Conservation (phyloP, 2,113 vertebrate genomes). For the Actenoides lindsayi region DNA sequence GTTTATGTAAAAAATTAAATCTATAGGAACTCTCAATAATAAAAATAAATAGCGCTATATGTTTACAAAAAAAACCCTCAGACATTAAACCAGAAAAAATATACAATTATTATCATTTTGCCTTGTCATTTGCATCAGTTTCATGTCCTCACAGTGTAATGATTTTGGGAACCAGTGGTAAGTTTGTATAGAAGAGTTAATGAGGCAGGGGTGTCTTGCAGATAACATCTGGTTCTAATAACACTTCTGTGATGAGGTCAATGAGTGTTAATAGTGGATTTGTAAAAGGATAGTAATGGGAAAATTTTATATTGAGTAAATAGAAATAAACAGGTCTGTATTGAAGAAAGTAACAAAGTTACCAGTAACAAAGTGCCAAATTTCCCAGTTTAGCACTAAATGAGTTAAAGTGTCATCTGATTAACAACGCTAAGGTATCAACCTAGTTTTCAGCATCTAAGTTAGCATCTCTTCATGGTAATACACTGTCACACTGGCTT, state of each 20-base stretch:
- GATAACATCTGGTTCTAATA: neutral
- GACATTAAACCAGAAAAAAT: neutral
- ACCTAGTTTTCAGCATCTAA: neutral
- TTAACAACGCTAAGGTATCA: neutral
- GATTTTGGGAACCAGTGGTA: neutral
- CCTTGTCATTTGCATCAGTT: neutral
- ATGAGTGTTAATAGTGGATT: neutral
- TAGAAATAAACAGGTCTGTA: neutral
- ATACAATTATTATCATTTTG: neutral
- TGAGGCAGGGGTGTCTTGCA: neutral
- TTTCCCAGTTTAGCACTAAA: neutral
- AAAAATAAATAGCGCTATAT: neutral
- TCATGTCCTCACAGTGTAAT: neutral
- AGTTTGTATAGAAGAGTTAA: neutral
- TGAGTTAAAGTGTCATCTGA: neutral
- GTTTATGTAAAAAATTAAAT: neutral
- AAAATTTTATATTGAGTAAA: neutral
- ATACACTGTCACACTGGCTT: neutral
- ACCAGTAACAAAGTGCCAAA: neutral
- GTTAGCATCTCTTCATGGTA: neutral
- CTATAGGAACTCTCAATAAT: neutral
- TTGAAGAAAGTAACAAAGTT: neutral
- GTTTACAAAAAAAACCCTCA: neutral
- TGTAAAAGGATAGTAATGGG: neutral
- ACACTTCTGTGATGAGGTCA: neutral